These are phyloP conservation scores for Virgularia gustaviana DNA, from an alignment of 92 coral and sea anemone species.

Conservation along the genomic window DNA sequence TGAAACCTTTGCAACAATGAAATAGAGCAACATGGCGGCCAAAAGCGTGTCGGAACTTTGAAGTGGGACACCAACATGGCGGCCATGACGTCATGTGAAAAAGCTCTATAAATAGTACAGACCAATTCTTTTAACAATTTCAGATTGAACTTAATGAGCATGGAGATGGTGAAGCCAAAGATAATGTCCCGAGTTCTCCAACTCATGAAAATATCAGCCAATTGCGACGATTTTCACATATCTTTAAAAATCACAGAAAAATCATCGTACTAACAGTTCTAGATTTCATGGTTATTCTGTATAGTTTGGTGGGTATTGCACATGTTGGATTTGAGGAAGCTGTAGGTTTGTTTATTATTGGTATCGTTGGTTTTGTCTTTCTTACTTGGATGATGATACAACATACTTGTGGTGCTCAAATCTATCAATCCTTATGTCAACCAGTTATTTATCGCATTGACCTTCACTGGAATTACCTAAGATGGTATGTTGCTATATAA, in stretches of 20 bases:
- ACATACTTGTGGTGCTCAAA: slow-evolving; percentile 64
- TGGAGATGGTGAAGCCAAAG: background rate
- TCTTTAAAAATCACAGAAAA: slow-evolving; percentile 13
- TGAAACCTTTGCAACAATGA: no score
- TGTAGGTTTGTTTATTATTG: slow-evolving; percentile 63
- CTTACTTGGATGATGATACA: slow-evolving; percentile 69
- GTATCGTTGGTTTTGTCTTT: slow-evolving; percentile 87
- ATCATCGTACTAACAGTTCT: slow-evolving; percentile 2
- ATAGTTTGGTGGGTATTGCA: slow-evolving; percentile 68
- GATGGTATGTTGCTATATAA: slow-evolving; percentile 63
- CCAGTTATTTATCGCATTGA: slow-evolving; percentile 52
- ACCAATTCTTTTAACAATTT: no score
- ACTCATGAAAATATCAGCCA: background rate
- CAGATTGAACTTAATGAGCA: background rate
- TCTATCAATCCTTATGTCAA: slow-evolving; percentile 54
- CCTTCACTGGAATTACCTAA: slow-evolving; percentile 61
- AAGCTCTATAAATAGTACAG: no score
- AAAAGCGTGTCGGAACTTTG: no score
- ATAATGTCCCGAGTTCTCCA: background rate
- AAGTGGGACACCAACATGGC: no score
- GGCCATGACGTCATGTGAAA: no score
- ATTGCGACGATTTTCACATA: background rate
- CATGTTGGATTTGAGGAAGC: slow-evolving; percentile 81
- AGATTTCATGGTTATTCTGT: slow-evolving; percentile 16
- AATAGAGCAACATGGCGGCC: no score